A percentile compares a stretch with the other conserved stretches of the same genome.
These are phyloP conservation scores for Amblyraja radiata DNA, from an alignment of 2,797 vertebrate genomes.

Conservation along the genomic window DNA sequence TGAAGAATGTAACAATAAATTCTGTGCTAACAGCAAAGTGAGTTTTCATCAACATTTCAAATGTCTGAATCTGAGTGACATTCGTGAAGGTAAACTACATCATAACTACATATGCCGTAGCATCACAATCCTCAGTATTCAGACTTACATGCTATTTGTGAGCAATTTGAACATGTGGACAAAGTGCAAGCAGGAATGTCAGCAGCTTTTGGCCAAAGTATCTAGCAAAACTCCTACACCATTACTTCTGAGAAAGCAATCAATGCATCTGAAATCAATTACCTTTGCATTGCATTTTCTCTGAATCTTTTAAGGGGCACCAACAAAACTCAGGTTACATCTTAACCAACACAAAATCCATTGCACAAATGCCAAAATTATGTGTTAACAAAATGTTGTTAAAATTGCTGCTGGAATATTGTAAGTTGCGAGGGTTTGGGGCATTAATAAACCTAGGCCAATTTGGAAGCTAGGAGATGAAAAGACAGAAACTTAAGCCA, in stretches of 20 bases:
- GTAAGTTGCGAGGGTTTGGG: background rate
- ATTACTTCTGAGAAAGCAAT: background rate
- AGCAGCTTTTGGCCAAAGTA: background rate
- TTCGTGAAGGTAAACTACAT: background rate
- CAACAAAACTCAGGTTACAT: background rate
- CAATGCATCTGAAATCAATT: background rate
- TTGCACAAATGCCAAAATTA: background rate
- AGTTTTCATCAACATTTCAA: background rate
- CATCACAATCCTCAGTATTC: background rate
- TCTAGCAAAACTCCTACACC: background rate
- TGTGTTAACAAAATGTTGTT: no score
- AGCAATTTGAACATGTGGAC: no score
- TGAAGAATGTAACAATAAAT: background rate
- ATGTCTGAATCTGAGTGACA: background rate
- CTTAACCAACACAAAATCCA: background rate
- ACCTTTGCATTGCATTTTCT: background rate
- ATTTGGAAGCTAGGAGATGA: background rate
- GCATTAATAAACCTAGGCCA: background rate
- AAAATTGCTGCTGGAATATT: background rate
- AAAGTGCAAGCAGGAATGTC: background rate
- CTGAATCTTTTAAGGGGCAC: background rate
- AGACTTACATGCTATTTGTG: background rate
- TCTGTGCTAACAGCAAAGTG: background rate
- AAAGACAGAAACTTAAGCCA: no score
- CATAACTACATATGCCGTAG: background rate